phyloP scores from a whole-genome alignment of 2,888 invertebrate genomes.

The Papilio elwesi region DNA sequence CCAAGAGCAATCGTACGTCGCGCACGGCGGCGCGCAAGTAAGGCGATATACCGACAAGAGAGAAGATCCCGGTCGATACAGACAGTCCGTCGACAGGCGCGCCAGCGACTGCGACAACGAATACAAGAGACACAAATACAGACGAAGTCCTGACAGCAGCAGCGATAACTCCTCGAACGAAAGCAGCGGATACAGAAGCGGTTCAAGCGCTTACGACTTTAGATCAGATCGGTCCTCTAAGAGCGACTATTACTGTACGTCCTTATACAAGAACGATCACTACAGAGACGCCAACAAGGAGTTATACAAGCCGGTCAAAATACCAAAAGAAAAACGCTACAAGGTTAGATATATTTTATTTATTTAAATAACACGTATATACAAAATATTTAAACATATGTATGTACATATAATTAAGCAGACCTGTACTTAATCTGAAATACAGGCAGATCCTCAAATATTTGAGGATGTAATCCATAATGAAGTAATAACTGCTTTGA shows the following conservation, averaged over 20 bases:
- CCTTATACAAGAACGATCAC: slow-evolving; percentile 80
- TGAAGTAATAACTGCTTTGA: background rate
- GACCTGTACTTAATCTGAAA: too few relatives aligned
- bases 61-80: slow-evolving; percentile 65
- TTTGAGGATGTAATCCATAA: too few relatives aligned
- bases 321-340: slow-evolving; percentile 77
- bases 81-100: slow-evolving; percentile 58
- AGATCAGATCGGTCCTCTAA: slow-evolving; percentile 71
- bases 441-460: too few relatives aligned
- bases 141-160: slow-evolving; percentile 74
- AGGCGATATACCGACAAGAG: slow-evolving; percentile 69
- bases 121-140: slow-evolving; percentile 68
- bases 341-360: slow-evolving; percentile 46
- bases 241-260: slow-evolving; percentile 76
- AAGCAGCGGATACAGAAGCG: slow-evolving; percentile 78
- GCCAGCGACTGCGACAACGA: slow-evolving; percentile 61
- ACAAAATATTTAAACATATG: too few relatives aligned
- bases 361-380: background rate
- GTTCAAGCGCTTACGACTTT: slow-evolving; percentile 76
- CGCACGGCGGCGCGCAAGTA: slow-evolving; percentile 66
- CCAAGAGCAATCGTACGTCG: slow-evolving; percentile 76
- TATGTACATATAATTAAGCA: too few relatives aligned
- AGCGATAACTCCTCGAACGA: slow-evolving; percentile 77
- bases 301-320: slow-evolving; percentile 79
- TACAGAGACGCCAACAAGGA: slow-evolving; percentile 79